These are phyloP conservation scores for Phaetusa simplex DNA, from an alignment of 2,113 vertebrate species.

Conservation along the genomic window DNA sequence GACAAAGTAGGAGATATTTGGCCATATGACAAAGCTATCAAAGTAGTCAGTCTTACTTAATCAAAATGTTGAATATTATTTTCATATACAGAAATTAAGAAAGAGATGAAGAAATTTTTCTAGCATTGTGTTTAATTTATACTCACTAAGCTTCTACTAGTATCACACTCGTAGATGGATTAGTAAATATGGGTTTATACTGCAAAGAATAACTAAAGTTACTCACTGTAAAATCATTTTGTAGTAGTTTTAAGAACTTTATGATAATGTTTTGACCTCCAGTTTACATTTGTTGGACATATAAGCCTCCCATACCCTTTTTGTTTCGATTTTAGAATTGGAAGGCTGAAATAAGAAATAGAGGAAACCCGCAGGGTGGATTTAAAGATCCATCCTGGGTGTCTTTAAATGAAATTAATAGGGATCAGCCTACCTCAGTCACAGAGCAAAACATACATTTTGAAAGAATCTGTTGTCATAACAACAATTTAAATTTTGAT, in stretches of 20 bases:
- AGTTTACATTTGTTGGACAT: not conserved
- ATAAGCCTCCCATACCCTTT: not conserved
- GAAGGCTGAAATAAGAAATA: not conserved
- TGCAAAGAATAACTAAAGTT: not conserved
- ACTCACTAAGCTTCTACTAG: not conserved
- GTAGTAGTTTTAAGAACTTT: not conserved
- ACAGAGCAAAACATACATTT: not conserved
- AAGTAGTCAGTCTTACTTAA: not conserved
- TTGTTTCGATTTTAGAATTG: not conserved
- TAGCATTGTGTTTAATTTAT: not conserved
- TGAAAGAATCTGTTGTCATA: not conserved
- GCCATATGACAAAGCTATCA: not conserved
- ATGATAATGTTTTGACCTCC: not conserved
- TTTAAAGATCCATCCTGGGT: not conserved
- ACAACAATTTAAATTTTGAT: not conserved
- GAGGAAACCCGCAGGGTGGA: rapidly evolving
- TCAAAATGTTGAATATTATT: not conserved
- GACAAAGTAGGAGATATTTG: not conserved
- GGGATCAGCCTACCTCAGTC: not conserved
- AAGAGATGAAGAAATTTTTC: not conserved
- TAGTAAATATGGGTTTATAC: not conserved
- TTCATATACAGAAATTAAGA: not conserved
- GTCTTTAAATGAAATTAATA: not conserved
- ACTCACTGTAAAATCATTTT: not conserved
- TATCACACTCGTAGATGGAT: not conserved